Evolutionary conservation across 2,113 vertebrate species (phyloP), one percentile per base, ranked within the genome.

Genomic region (Lycaon pictus): DNA sequence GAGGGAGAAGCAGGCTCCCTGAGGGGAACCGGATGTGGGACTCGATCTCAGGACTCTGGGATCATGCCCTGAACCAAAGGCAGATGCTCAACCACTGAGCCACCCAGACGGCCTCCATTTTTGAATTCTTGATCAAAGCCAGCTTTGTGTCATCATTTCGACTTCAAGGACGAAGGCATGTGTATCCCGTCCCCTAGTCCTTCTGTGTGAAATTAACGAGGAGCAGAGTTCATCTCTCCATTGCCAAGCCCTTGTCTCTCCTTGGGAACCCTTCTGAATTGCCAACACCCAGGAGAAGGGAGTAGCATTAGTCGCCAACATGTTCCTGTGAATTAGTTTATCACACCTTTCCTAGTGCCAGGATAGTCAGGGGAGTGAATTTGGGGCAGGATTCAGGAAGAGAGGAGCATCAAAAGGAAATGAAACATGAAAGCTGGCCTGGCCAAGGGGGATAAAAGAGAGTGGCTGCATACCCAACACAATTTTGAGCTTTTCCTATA

Each of bases 61-160:
- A 43, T 43, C 43, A 7, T 7, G 43, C 43, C 43, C 43, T 43
- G 43, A 43, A 43, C 43, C 43, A 43, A 43, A 43, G 1, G 43
- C 43, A 43, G 43, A 43, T 43, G 43, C 43, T 43, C 43, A 43
- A 43, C 43, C 43, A 43, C 43, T 43, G 43, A 43, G 43, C 43
- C 43, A 43, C 43, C 43, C 43, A 43, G 43, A 43, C 43, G 43
- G 43, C 43, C 43, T 7, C 43, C 43, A 77, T 62, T 53, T 87
- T 93, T 56, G 27, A 96, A 82, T 94, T 81, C 91, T 62, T 55
- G 29, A 67, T 63, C 32, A 48, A 96, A 71, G 22, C 43, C 17
- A 96, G 17, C 51, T 72, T 69, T 77, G 60, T 29, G 71, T 83
- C 79, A 74, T 32, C 89, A 83, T 63, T 81, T 81, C 32, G 56